A percentile compares a stretch with the other conserved stretches of the same genome.
Evolutionary conservation across 2,888 invertebrate genomes (phyloP).

Genomic region (Eupsilia transversa): DNA sequence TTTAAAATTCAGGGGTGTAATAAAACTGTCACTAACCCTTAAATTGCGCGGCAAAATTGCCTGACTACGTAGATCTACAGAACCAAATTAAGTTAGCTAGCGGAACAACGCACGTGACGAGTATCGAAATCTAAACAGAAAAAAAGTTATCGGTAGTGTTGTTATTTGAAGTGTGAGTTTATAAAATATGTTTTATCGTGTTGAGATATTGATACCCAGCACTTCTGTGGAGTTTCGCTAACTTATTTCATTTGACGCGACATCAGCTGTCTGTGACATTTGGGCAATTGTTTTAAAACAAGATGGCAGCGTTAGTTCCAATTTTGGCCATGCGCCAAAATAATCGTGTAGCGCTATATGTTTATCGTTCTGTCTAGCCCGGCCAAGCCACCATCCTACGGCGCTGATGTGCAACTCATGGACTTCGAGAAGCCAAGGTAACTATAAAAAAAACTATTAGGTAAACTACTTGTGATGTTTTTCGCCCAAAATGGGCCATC

Average conservation of each 20-base stretch:
- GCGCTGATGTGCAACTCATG: constrained; percentile 66
- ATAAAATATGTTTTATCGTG: no score
- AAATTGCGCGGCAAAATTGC: constrained; percentile 2
- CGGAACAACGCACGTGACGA: no score
- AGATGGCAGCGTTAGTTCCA: background rate
- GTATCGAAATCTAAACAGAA: no score
- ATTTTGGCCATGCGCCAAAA: constrained; percentile 1
- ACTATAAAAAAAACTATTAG: constrained; percentile 43
- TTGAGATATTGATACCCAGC: no score
- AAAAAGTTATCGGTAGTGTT: no score
- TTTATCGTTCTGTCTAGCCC: constrained; percentile 64
- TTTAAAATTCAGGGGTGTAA: constrained; percentile 3
- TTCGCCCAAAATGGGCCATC: background rate
- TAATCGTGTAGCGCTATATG: constrained; percentile 26
- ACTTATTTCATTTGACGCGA: no score
- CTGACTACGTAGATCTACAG: constrained; percentile 7
- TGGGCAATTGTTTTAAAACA: constrained; percentile 6
- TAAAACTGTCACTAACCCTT: constrained; percentile 22
- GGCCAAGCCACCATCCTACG: constrained; percentile 61
- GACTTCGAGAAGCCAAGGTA: constrained; percentile 64
- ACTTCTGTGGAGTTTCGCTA: no score
- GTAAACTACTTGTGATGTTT: constrained; percentile 39
- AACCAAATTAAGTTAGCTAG: no score
- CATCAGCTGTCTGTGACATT: background rate
- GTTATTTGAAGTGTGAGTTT: no score